phyloP scores from a whole-genome alignment of 64 coral and sea anemone species.

The Platygyra sinensis region DNA sequence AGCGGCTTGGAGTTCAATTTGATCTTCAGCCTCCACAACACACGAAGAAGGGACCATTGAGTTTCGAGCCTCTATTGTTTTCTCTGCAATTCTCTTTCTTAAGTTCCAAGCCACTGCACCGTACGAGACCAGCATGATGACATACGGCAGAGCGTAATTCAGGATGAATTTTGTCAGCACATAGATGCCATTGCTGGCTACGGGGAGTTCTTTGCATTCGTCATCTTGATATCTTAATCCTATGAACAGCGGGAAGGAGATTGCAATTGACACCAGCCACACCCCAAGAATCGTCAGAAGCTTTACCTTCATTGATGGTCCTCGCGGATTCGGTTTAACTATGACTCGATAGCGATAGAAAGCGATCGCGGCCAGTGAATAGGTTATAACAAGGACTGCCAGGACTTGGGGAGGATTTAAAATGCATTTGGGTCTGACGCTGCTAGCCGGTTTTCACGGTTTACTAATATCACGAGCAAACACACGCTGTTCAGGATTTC shows the following conservation, averaged over 20 bases:
- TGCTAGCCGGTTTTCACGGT: slow-evolving; percentile 1
- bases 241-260: slow-evolving; percentile 1
- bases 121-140: slow-evolving; percentile 40
- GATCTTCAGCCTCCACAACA: background rate
- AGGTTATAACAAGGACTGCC: slow-evolving; percentile 3
- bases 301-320: background rate
- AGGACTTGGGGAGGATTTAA: background rate
- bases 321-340: background rate
- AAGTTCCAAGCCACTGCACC: slow-evolving; percentile 27
- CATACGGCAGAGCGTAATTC: slow-evolving; percentile 23
- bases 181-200: background rate
- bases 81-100: background rate
- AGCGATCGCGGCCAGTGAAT: slow-evolving; percentile 51
- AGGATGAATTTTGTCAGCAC: background rate
- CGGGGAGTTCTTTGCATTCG: background rate
- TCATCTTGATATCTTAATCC: background rate
- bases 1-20: background rate
- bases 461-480: background rate
- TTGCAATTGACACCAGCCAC: slow-evolving; percentile 13
- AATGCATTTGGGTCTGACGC: slow-evolving; percentile 37
- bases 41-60: background rate
- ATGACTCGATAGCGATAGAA: slow-evolving; percentile 61
- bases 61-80: background rate
- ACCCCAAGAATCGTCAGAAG: background rate
- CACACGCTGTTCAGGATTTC: slow-evolving; percentile 30